Evolutionary conservation across 2,113 vertebrate species (phyloP), one percentile per base, ranked within the genome.

Genomic region (Struthio camelus): DNA sequence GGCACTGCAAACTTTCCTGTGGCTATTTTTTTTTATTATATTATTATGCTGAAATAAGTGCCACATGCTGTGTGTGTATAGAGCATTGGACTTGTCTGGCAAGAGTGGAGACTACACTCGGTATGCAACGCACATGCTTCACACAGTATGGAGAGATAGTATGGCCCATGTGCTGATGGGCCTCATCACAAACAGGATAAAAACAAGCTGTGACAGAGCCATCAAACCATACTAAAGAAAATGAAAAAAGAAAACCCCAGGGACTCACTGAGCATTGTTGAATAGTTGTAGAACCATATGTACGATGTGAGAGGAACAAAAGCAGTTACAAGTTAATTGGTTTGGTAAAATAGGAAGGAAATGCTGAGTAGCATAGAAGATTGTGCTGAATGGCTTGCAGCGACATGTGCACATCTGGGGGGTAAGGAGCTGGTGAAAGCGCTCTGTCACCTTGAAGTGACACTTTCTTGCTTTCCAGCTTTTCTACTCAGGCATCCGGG

Each of bases 111-210:
- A 44, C 14, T 54, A 36, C 69, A 48, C 18, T 50, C 1, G 50
- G 10, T 18, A n/a, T 42, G 32, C 17, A 2, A 7, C 2, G 7
- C 2, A 0, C 42, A 56, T 0, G 1, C 24, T 50, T 82, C 28
- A 25, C 1, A 2, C 51, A n/a, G 23, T 11, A 20, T 30, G 61
- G 58, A 69, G 54, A 67, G 5, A 32, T 11, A 0, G 0, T 0
- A 0, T 44, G 59, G 46, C n/a, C 46, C 32, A 1, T 0, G 1
- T 54, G 16, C 32, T 81, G 72, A 62, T 51, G 32, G 50, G n/a
- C 64, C 72, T 80, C 9, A 0, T 72, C 50, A 38, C 25, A 61
- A 22, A 5, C 67, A 73, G 36, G 46, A 71, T 32, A 50, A 72
- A 72, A 53, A 72, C n/a, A 53, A 72, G 36, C 13, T 36, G 32